Evolutionary conservation across 2,888 invertebrate species (phyloP), one percentile per base, ranked within the genome.

Genomic region (Drosophila recens): DNA sequence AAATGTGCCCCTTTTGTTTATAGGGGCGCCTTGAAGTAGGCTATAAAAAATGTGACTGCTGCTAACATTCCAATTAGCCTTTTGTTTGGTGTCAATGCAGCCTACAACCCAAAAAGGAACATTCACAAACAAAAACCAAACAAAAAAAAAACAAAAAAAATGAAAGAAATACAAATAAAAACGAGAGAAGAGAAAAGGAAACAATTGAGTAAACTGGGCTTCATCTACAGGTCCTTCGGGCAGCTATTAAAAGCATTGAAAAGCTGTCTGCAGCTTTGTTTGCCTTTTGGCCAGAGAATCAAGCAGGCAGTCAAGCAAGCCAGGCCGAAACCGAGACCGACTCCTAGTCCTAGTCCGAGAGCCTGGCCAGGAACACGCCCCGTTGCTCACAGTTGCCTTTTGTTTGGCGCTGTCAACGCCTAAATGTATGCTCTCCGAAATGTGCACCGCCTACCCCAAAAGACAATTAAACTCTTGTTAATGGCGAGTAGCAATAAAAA

Each of bases 1-100:
- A 65, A 36, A 58, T 43, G 54, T 10, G 45, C 57, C 40, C 71
- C 61, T 57, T 57, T 75, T 64, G 74, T 75, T 62, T 58, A 46
- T 42, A 42, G 23, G 23, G 17, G 4, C 43, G n/a, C 53, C 63
- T 61, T 48, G 13, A 61, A 72, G 57, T 49, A 40, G 27, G 54
- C 64, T 20, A 77, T 48, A 65, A 68, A 71, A 72, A 67, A 65
- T 66, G 59, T 67, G 79, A 67, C 79, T 78, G 46, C 79, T 63
- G 70, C 82, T 79, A 81, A 84, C 83, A 84, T 79, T 70, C 84
- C 83, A 87, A 83, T 83, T 83, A 83, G 83, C 87, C 83, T 69
- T 87, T 83, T 83, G 87, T 83, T 76, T 79, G 79, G 72, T 83
- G 87, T 87, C 82, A 83, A 83, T 83, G 82, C 80, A 71, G 85